Conservation (phyloP, 1,140 invertebrate species). For the Danaus melanippus region DNA sequence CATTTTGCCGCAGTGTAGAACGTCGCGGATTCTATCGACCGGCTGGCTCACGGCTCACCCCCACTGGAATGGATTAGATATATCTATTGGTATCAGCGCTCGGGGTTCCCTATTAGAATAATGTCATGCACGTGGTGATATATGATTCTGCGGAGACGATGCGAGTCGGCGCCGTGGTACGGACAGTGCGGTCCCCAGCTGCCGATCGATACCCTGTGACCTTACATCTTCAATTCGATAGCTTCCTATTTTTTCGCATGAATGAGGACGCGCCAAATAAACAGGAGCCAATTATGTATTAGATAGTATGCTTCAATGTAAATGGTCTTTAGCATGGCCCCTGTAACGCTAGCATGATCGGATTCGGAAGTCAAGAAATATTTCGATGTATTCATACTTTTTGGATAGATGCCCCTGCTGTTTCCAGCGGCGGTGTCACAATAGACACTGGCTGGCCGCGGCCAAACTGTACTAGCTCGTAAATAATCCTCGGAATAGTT, state of each 20-base stretch:
- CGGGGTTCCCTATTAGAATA: background rate
- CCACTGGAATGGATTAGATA: slow-evolving; percentile 13
- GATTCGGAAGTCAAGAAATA: background rate
- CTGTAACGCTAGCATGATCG: background rate
- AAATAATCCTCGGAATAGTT: slow-evolving; percentile 31
- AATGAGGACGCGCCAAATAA: too few relatives aligned
- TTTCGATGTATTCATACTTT: too few relatives aligned
- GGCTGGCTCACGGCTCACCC: slow-evolving; percentile 27
- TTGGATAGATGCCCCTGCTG: slow-evolving; percentile 1
- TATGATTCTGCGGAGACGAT: slow-evolving; percentile 14
- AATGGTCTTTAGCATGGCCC: background rate
- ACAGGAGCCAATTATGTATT: too few relatives aligned
- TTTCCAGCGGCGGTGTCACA: slow-evolving; percentile 10
- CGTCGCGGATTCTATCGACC: slow-evolving; percentile 53
- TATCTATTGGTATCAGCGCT: background rate
- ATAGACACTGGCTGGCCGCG: slow-evolving; percentile 15
- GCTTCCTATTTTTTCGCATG: too few relatives aligned
- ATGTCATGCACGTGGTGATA: slow-evolving; percentile 12
- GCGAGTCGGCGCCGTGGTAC: slow-evolving; percentile 30
- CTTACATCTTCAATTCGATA: slow-evolving; percentile 29
- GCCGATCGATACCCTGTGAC: slow-evolving; percentile 54
- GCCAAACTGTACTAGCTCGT: slow-evolving; percentile 23
- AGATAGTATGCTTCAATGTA: background rate
- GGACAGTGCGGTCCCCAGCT: slow-evolving; percentile 37
- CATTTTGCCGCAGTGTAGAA: slow-evolving; percentile 55